These are phyloP conservation scores for Meta bourneti DNA, from an alignment of 2,888 invertebrate genomes.

Conservation along the genomic window DNA sequence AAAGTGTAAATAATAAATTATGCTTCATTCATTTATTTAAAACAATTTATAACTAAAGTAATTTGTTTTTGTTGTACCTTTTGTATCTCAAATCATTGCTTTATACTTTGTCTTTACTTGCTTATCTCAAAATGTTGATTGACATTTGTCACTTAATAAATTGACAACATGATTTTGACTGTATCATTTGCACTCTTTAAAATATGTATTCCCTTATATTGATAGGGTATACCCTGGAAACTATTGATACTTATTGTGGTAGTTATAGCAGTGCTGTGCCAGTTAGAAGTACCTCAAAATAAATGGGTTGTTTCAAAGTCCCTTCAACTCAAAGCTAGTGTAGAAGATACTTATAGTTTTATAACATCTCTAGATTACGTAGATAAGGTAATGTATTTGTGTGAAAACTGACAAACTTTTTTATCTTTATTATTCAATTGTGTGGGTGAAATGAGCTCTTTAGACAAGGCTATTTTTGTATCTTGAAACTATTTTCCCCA, in stretches of 20 bases:
- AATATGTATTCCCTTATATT: background rate
- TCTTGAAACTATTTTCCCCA: too few species aligned
- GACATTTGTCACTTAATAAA: too few species aligned
- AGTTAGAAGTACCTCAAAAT: constrained; percentile 72
- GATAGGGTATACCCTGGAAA: constrained; percentile 70
- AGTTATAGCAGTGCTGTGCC: constrained; percentile 63
- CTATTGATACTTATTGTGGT: constrained; percentile 48
- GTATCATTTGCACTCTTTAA: background rate
- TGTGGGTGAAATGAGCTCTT: background rate
- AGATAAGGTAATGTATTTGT: constrained; percentile 65
- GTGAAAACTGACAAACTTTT: background rate
- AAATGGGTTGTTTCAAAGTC: constrained; percentile 72
- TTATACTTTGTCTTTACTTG: too few species aligned
- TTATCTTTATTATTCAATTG: background rate
- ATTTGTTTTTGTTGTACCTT: too few species aligned
- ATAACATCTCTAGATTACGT: constrained; percentile 76
- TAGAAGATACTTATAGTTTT: constrained; percentile 76
- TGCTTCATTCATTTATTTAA: too few species aligned
- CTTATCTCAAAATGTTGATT: too few species aligned
- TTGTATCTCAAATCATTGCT: too few species aligned
- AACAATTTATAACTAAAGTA: too few species aligned
- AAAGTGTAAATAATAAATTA: too few species aligned
- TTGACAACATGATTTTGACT: too few species aligned
- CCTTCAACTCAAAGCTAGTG: constrained; percentile 60
- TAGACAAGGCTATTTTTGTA: too few species aligned